These are phyloP conservation scores for Trypoxylus dichotomus DNA, from an alignment of 1,140 invertebrate genomes.

Conservation along the genomic window DNA sequence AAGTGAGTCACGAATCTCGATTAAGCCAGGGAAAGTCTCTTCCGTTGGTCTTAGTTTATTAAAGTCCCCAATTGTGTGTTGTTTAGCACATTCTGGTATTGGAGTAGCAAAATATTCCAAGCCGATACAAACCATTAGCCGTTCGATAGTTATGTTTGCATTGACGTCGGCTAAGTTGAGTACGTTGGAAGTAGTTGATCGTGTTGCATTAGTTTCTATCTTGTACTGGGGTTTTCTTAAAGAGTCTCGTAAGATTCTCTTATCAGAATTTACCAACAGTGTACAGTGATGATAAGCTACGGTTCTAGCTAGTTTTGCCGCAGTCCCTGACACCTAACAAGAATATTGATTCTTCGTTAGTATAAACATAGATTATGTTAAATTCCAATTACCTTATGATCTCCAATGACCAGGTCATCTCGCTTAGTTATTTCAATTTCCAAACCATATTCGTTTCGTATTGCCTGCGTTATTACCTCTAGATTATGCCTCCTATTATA, in stretches of 20 bases:
- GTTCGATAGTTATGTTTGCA: conserved; percentile 32
- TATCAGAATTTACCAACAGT: conserved; percentile 80
- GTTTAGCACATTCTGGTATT: background rate
- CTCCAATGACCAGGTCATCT: conserved; percentile 80
- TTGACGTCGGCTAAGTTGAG: conserved; percentile 63
- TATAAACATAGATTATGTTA: background rate
- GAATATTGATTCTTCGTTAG: background rate
- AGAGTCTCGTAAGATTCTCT: conserved; percentile 65
- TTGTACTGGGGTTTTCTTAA: conserved; percentile 59
- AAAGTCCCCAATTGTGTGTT: background rate
- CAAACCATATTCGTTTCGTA: conserved; percentile 75
- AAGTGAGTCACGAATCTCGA: conserved; percentile 63
- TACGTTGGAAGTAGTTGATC: conserved; percentile 74
- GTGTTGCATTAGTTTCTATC: conserved; percentile 78
- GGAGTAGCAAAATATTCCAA: conserved; percentile 11
- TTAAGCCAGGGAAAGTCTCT: conserved; percentile 59
- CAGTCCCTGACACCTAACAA: conserved; percentile 83
- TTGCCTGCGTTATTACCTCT: conserved; percentile 74
- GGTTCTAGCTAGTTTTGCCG: conserved; percentile 80
- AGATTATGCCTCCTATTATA: conserved; percentile 85
- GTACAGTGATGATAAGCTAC: conserved; percentile 95
- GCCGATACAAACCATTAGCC: conserved; percentile 22
- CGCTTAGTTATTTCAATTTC: conserved; percentile 73
- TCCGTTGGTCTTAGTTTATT: conserved; percentile 32
- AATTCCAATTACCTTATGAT: conserved; percentile 74